These are phyloP conservation scores for Dysdera silvatica DNA, from an alignment of 1,140 invertebrate genomes.

Conservation along the genomic window DNA sequence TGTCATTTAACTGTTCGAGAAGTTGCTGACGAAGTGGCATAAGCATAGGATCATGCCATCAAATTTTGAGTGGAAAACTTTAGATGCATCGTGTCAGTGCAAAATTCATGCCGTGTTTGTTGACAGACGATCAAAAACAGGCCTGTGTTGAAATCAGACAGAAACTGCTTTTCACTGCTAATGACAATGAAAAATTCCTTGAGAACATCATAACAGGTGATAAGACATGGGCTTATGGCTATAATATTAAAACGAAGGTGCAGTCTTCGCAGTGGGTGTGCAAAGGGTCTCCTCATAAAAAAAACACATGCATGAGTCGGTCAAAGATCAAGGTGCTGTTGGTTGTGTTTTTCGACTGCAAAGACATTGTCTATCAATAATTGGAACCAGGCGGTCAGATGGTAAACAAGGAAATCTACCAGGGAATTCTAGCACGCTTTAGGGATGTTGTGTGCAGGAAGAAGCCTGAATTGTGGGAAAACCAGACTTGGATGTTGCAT, in stretches of 20 bases:
- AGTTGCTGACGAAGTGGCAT: slow-evolving; percentile 27
- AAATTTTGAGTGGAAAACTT: slow-evolving; percentile 30
- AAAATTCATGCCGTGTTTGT: slow-evolving; percentile 29
- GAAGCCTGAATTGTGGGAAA: too few relatives aligned
- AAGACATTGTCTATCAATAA: too few relatives aligned
- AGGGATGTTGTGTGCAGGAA: too few relatives aligned
- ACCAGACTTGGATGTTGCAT: too few relatives aligned
- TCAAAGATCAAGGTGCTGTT: too few relatives aligned
- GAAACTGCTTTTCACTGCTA: not conserved
- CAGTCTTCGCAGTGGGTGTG: slow-evolving; percentile 19
- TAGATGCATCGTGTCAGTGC: slow-evolving; percentile 22
- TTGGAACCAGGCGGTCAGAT: too few relatives aligned
- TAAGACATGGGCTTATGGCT: slow-evolving; percentile 35
- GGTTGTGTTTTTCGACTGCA: too few relatives aligned
- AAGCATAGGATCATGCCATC: slow-evolving; percentile 6
- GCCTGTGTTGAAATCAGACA: not conserved
- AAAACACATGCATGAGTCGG: too few relatives aligned
- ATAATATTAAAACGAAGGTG: slow-evolving; percentile 35
- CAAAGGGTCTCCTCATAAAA: not conserved
- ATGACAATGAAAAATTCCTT: slow-evolving; percentile 2
- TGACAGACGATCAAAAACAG: slow-evolving; percentile 11
- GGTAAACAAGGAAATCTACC: too few relatives aligned
- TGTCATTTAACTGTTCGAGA: slow-evolving; percentile 33
- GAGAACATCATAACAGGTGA: slow-evolving; percentile 12
- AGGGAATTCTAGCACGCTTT: too few relatives aligned